Evolutionary conservation across 2,113 vertebrate genomes (phyloP), one percentile per base, ranked within the genome.

Genomic region (Emydura subglobosa): DNA sequence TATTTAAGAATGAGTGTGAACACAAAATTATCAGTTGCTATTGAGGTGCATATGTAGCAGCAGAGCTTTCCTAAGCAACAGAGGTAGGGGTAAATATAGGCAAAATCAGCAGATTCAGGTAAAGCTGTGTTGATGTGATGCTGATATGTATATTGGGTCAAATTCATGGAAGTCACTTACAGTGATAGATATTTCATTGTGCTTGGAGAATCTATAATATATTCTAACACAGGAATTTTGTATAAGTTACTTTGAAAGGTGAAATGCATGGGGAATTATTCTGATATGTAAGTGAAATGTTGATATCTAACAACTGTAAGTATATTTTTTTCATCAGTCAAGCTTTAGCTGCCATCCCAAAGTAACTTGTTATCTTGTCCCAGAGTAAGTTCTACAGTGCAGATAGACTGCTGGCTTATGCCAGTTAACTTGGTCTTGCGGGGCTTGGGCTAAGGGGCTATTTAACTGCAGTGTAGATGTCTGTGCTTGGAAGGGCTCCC

Each of bases 11-110:
- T 91, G 65, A 94, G 29, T 94, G 61, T 92, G 96, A 93, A 76
- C 94, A 81, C 14, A 96, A 24, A 1, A 91, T 97, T 96, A 88
- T 86, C 90, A 88, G 65, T 87, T 97, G 92, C 84, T 7, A n/a
- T 42, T 22, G 87, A 86, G 65, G 51, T 89, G 29, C 74, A 91
- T 65, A 90, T 95, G 94, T 97, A 95, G 96, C 61, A 87, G 91
- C 85, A 95, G 83, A 85, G 82, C 65, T 87, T 93, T 94, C 87
- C 87, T 90, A 53, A 90, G 74, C 21, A 39, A 34, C 21, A 51
- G 79, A 89, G 54, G 65, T 21, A 80, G 83, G 91, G 44, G 87
- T 84, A 89, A 94, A 84, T 92, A 50, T 49, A 90, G 21, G 61
- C 68, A 80, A 49, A 95, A 47, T 21, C 85, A 54, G 59, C 3